Percentiles rank a stretch among this genome's conserved stretches.
These are phyloP conservation scores for Acipenser ruthenus DNA, from an alignment of 2,797 vertebrate genomes.

Conservation along the genomic window DNA sequence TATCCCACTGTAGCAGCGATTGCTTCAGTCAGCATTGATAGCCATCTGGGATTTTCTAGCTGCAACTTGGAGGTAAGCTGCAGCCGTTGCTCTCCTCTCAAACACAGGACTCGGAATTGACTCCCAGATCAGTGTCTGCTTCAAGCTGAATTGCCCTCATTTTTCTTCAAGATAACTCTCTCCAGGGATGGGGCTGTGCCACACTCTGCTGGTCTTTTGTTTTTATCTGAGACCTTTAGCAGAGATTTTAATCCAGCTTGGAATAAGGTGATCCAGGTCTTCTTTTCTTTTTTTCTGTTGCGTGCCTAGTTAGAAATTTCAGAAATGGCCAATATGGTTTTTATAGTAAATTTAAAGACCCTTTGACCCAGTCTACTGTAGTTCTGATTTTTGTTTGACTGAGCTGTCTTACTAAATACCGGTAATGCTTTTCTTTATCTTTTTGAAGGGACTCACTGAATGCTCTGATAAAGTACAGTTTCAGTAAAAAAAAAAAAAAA, in stretches of 20 bases:
- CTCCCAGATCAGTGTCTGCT: constrained; percentile 21
- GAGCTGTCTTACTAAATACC: too few species aligned
- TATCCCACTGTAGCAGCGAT: constrained; percentile 30
- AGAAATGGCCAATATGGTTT: too few species aligned
- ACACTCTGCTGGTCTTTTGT: constrained; percentile 48
- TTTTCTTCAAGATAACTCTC: constrained; percentile 39
- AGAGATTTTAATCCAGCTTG: constrained; percentile 32
- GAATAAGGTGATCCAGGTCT: constrained; percentile 68
- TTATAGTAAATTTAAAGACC: too few species aligned
- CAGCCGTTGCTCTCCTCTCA: constrained; percentile 16
- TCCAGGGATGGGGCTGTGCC: constrained; percentile 25
- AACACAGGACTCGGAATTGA: constrained; percentile 21
- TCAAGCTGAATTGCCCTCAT: constrained; percentile 37
- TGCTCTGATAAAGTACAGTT: too few species aligned
- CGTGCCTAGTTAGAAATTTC: too few species aligned
- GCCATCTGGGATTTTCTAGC: constrained; percentile 32
- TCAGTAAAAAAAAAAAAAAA: too few species aligned
- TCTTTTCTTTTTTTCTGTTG: constrained; percentile 34
- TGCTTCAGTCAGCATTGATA: constrained; percentile 39
- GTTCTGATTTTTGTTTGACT: too few species aligned
- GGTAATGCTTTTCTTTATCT: too few species aligned
- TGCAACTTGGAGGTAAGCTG: constrained; percentile 13
- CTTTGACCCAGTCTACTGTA: too few species aligned
- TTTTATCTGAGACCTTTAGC: constrained; percentile 57
- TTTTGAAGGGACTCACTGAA: too few species aligned